Evolutionary conservation across 2,888 invertebrate genomes (phyloP), one percentile per base, ranked within the genome.

Genomic region (Aricia artaxerxes): DNA sequence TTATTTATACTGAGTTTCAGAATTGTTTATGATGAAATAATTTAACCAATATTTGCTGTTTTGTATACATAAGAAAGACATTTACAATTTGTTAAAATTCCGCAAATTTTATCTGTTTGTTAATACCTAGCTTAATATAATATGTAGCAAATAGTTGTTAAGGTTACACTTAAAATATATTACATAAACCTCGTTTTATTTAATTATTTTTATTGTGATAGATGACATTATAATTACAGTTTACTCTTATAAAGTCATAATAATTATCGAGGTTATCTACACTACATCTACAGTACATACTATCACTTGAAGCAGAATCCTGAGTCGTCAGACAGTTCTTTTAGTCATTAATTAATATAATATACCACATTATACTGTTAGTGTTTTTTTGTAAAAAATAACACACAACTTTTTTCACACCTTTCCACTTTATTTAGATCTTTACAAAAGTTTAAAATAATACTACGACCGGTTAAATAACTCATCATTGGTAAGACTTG

Each of bases 1-100:
- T 64, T 35, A 69, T 69, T 69, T 38, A 69, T 69, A 69, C 69
- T 13, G 35, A 69, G n/a, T n/a, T n/a, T n/a, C n/a, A n/a, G 69
- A 35, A 38, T 38, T 35, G 13, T 69, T 35, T 11, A 31, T 64
- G 31, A 64, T 9, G 64, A 64, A 31, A 64, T 2, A 31, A 31
- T 13, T 4, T 64, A n/a, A 24, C 7, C 64, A 38, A 38, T 38
- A 5, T 69, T 69, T 35, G 13, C 35, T 35, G 35, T 38, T 35
- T 35, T 24, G 64, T 9, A 64, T 31, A 24, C 24, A 24, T 24
- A 24, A 24, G 24, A 24, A 35, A 69, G 31, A 35, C 11, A 35
- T 69, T 64, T 31, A 64, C 11, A 9, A 64, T 11, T 64, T 31
- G 64, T 64, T 61, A 2, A 24, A 24, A n/a, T 24, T 24, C 61